A percentile compares a stretch with the other conserved stretches of the same genome.
Conservation (phyloP, 2,888 invertebrate species). For the Aproaerema taeniolella region DNA sequence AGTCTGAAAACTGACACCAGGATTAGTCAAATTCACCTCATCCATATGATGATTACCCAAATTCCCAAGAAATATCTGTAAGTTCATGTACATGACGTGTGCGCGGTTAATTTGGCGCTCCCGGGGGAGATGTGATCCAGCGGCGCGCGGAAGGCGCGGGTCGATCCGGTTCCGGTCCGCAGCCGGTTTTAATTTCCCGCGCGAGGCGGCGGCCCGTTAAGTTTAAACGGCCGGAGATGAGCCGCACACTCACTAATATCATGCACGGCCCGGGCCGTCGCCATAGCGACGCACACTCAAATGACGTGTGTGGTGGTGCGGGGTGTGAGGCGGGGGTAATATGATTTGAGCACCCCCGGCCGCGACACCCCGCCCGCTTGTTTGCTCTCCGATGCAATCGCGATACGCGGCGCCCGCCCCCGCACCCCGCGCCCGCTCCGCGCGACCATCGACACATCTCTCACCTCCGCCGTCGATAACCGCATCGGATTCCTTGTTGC, state of each 20-base stretch:
- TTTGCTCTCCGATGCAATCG: conserved; percentile 78
- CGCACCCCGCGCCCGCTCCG: conserved; percentile 34
- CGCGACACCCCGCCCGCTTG: conserved; percentile 71
- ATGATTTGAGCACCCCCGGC: conserved; percentile 71
- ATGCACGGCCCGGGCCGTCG: conserved; percentile 80
- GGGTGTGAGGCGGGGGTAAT: conserved; percentile 72
- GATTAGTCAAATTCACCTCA: too few species aligned
- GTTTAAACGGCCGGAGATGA: conserved; percentile 75
- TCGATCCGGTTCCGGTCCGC: conserved; percentile 66
- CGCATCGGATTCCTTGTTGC: conserved; percentile 75
- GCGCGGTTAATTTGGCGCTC: too few species aligned
- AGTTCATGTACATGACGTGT: too few species aligned
- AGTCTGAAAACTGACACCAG: too few species aligned
- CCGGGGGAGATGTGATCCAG: conserved; percentile 13
- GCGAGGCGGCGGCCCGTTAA: conserved; percentile 58
- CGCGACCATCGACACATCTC: conserved; percentile 59
- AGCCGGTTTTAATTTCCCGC: conserved; percentile 74
- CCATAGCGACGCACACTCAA: conserved; percentile 82
- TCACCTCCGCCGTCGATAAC: conserved; percentile 72
- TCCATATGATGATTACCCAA: too few species aligned
- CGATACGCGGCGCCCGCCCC: conserved; percentile 59
- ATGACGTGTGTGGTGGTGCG: conserved; percentile 78
- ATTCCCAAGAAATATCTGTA: too few species aligned
- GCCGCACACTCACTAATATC: conserved; percentile 72
- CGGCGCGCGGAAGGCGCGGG: conserved; percentile 35